A percentile compares a stretch with the other conserved stretches of the same genome.
Evolutionary conservation across 2,113 vertebrate species (phyloP).

Genomic region (Apodemus speciosus): DNA sequence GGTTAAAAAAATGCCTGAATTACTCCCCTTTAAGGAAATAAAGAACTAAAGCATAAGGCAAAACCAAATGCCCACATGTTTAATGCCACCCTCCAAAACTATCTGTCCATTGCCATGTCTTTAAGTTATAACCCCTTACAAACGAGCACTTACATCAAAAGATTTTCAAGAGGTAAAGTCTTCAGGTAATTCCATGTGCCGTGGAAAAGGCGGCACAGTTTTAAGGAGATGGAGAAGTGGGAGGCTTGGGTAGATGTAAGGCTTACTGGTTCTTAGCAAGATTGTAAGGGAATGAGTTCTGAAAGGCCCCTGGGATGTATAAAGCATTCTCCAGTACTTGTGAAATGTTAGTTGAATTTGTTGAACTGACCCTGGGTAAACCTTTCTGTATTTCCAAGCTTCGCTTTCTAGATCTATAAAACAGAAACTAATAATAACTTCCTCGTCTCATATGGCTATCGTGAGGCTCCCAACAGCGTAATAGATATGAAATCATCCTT

Average conservation of each 20-base stretch:
- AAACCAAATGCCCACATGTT: not conserved
- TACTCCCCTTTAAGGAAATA: not conserved
- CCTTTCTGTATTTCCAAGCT: constrained; percentile 55
- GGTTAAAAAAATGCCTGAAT: not conserved
- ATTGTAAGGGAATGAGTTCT: constrained; percentile 54
- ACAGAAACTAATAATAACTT: constrained; percentile 60
- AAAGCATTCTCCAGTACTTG: constrained; percentile 55
- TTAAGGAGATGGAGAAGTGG: constrained; percentile 17
- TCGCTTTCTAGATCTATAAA: constrained; percentile 65
- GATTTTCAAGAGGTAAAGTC: not conserved
- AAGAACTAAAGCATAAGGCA: constrained; percentile 22
- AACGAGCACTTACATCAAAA: not conserved
- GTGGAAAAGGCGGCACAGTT: not conserved
- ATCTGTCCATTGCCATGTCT: not conserved
- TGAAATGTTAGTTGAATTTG: constrained; percentile 66
- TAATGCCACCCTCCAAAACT: not conserved
- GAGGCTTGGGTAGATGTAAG: not conserved
- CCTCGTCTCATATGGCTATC: constrained; percentile 43
- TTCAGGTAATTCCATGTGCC: not conserved
- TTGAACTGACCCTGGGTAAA: constrained; percentile 61
- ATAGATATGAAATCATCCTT: constrained; percentile 59
- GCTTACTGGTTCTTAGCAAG: constrained; percentile 46
- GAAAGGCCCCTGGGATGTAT: constrained; percentile 33
- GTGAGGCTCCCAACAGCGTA: constrained; percentile 40
- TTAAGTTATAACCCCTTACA: constrained; percentile 16